Conservation (phyloP, 2,888 invertebrate genomes). For the Pristionchus mayeri region DNA sequence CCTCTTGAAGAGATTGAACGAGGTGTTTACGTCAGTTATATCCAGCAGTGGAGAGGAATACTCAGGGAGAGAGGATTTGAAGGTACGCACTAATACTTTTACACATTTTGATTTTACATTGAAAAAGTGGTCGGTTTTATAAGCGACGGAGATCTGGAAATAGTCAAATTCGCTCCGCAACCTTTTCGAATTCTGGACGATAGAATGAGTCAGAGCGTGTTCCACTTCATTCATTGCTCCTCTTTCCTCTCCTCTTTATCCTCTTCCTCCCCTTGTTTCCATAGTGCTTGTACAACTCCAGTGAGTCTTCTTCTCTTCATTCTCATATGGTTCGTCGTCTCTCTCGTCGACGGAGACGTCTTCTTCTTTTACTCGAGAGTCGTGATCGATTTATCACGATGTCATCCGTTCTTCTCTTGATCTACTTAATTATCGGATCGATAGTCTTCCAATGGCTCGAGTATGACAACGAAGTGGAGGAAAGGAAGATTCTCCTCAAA, state of each 20-base stretch:
- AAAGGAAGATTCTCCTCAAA: not conserved
- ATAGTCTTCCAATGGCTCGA: conserved; percentile 32
- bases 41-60: conserved; percentile 64
- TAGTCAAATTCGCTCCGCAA: too few relatives aligned
- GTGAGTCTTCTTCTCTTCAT: not conserved
- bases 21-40: conserved; percentile 66
- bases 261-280: not conserved
- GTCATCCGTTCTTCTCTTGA: not conserved
- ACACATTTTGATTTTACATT: too few relatives aligned
- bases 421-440: conserved; percentile 3
- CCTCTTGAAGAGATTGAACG: conserved; percentile 68
- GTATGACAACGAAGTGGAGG: not conserved
- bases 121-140: too few relatives aligned
- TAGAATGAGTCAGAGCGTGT: not conserved
- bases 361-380: not conserved
- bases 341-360: not conserved
- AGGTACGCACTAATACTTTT: too few relatives aligned
- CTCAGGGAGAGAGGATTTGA: conserved; percentile 55
- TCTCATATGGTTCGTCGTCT: not conserved
- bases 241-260: not conserved
- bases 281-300: not conserved
- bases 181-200: too few relatives aligned
- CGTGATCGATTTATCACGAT: conserved; percentile 12
- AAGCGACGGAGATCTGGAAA: not conserved
- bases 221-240: not conserved